A percentile compares a stretch with the other conserved stretches of the same genome.
These are phyloP conservation scores for Tarsius wallacei DNA, from an alignment of 2,797 vertebrate genomes.

Conservation along the genomic window DNA sequence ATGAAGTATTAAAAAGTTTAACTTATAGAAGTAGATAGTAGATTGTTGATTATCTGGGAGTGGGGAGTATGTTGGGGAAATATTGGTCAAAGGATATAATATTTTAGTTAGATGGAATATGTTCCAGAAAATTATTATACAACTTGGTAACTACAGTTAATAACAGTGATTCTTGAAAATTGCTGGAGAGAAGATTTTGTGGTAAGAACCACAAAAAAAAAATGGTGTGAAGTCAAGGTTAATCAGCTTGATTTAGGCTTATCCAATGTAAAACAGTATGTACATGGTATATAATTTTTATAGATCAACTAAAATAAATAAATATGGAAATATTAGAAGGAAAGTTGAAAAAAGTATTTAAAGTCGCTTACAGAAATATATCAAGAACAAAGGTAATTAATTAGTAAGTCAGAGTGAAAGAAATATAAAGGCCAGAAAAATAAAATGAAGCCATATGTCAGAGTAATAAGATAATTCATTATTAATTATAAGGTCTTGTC, in stretches of 20 bases:
- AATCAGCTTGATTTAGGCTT: not conserved
- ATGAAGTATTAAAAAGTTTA: not conserved
- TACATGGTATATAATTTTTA: not conserved
- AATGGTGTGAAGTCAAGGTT: not conserved
- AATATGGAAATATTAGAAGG: not conserved
- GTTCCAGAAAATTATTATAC: not conserved
- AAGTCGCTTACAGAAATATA: constrained; percentile 22
- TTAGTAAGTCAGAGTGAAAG: not conserved
- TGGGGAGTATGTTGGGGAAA: not conserved
- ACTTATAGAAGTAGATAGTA: not conserved
- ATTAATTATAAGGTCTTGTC: constrained; percentile 7
- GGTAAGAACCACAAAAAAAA: too few species aligned
- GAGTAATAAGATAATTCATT: constrained; percentile 21
- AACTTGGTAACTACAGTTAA: not conserved
- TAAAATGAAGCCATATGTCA: constrained; percentile 10
- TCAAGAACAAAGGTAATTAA: constrained; percentile 32
- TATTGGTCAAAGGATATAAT: not conserved
- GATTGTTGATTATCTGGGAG: not conserved
- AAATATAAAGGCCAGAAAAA: constrained; percentile 55
- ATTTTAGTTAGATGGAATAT: not conserved
- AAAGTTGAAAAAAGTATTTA: not conserved
- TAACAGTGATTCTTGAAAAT: not conserved
- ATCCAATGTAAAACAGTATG: not conserved
- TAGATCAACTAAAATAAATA: not conserved
- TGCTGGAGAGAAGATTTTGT: not conserved